Percentiles rank a stretch among this genome's conserved stretches.
phyloP scores from a whole-genome alignment of 2,113 vertebrate genomes.

The Atractosteus spatula region DNA sequence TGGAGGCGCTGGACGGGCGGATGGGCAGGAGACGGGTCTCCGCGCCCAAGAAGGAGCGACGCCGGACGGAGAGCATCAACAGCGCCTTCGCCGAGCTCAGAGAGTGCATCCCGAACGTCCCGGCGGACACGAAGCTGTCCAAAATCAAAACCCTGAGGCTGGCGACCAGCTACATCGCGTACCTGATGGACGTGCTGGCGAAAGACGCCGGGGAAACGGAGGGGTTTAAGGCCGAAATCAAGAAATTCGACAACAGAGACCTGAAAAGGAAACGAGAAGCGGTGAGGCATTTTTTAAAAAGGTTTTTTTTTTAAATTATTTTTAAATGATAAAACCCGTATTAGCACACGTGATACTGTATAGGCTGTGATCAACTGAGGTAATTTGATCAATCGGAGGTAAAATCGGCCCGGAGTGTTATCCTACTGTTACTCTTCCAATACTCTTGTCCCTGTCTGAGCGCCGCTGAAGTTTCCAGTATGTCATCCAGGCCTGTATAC shows the following conservation, averaged over 20 bases:
- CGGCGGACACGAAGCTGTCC: conserved; percentile 84
- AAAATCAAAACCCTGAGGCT: conserved; percentile 85
- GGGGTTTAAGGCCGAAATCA: conserved; percentile 90
- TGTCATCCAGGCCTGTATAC: too few relatives aligned
- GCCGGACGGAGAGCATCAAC: conserved; percentile 87
- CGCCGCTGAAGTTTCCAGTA: too few relatives aligned
- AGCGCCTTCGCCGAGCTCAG: conserved; percentile 82
- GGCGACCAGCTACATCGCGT: conserved; percentile 86
- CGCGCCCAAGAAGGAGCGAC: conserved; percentile 85
- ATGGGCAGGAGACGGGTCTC: conserved; percentile 73
- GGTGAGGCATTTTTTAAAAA: conserved; percentile 62
- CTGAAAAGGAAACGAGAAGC: conserved; percentile 84
- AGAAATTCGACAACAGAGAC: conserved; percentile 83
- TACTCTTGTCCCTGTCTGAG: too few relatives aligned
- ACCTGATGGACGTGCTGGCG: conserved; percentile 88
- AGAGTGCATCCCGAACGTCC: conserved; percentile 86
- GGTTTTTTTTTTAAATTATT: too few relatives aligned
- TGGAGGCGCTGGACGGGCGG: conserved; percentile 74
- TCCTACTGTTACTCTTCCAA: too few relatives aligned
- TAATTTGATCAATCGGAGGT: too few relatives aligned
- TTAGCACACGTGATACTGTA: too few relatives aligned
- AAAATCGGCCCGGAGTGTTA: too few relatives aligned
- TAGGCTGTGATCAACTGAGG: too few relatives aligned
- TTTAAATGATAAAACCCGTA: too few relatives aligned
- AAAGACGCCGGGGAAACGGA: conserved; percentile 85